Evolutionary conservation across 2,113 vertebrate genomes (phyloP).

Genomic region (Hiodon tergisus): DNA sequence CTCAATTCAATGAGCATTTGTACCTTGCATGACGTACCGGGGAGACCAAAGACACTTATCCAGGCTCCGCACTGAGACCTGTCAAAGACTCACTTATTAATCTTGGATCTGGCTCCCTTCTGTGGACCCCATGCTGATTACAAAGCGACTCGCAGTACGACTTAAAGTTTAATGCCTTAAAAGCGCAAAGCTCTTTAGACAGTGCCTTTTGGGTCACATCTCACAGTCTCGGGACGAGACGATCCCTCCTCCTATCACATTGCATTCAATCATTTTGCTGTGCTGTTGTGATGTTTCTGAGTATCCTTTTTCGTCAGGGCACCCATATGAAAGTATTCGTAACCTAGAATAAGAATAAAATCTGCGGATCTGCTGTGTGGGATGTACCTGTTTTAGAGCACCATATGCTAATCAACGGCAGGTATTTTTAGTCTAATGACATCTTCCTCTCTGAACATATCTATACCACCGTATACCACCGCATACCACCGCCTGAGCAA

Average conservation of each 20-base stretch:
- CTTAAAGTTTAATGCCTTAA: not conserved
- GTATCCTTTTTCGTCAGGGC: not conserved
- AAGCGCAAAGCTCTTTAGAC: not conserved
- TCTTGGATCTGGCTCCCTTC: not conserved
- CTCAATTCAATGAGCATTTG: no score
- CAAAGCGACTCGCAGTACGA: constrained; percentile 6
- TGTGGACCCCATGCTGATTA: not conserved
- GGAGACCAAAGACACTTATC: constrained; percentile 3
- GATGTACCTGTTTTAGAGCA: not conserved
- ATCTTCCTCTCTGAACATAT: not conserved
- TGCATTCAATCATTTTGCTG: not conserved
- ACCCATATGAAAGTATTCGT: not conserved
- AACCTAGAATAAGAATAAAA: not conserved
- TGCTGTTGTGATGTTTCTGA: not conserved
- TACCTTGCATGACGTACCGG: not conserved
- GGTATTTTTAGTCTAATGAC: constrained; percentile 14
- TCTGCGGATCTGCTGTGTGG: not conserved
- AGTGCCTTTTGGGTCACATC: constrained; percentile 2
- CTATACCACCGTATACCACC: not conserved
- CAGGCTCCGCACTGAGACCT: not conserved
- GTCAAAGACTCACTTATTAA: constrained; percentile 11
- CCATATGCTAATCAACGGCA: not conserved
- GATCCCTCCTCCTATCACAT: not conserved
- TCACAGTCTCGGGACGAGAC: not conserved
- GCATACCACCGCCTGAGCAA: not conserved